phyloP scores from a whole-genome alignment of 2,888 invertebrate species.

The Stomorhina lunata region DNA sequence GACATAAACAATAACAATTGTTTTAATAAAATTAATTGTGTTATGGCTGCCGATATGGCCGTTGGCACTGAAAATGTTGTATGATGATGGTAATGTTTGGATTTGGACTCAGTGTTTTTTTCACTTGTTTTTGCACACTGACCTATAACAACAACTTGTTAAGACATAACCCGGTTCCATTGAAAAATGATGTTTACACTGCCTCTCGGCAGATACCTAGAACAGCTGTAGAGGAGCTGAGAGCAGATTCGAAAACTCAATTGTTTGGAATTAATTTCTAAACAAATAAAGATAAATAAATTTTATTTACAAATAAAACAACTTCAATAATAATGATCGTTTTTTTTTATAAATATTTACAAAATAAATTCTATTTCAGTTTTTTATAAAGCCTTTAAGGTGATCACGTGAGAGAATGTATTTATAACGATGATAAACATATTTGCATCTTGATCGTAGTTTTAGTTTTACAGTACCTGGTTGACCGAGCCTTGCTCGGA shows the following conservation, averaged over 20 bases:
- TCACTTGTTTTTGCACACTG: slow-evolving; percentile 77
- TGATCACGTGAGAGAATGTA: too few relatives aligned
- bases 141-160: slow-evolving; percentile 73
- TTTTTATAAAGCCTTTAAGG: too few relatives aligned
- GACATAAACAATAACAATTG: slow-evolving; percentile 40
- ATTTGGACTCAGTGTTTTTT: background rate
- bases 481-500: too few relatives aligned
- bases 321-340: background rate
- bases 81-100: background rate
- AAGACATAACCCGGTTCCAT: background rate
- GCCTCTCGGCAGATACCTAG: background rate
- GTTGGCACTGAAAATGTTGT: background rate
- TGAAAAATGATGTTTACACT: background rate
- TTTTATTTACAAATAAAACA: slow-evolving; percentile 38
- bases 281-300: background rate
- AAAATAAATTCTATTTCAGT: too few relatives aligned
- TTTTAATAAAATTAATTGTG: background rate
- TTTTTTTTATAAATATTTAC: too few relatives aligned
- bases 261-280: slow-evolving; percentile 35
- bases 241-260: too few relatives aligned
- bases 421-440: too few relatives aligned
- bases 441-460: too few relatives aligned
- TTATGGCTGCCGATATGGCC: background rate
- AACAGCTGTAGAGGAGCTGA: background rate
- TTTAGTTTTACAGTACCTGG: too few relatives aligned